These are phyloP conservation scores for Chaetura pelagica DNA, from an alignment of 2,113 vertebrate species.

Conservation along the genomic window DNA sequence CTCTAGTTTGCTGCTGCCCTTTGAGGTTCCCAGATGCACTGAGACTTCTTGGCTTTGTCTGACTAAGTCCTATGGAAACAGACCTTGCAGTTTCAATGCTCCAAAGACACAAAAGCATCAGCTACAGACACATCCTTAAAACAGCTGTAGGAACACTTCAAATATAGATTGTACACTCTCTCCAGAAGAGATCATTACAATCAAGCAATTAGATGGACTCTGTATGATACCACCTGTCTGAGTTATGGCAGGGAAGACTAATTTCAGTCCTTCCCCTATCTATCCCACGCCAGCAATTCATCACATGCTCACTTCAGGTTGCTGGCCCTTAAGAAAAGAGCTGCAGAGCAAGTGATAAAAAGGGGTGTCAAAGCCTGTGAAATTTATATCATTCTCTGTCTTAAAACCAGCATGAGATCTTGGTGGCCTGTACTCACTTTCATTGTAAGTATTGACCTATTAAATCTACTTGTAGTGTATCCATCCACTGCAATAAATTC, in stretches of 20 bases:
- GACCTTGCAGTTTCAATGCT: background rate
- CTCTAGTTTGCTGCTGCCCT: background rate
- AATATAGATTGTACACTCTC: background rate
- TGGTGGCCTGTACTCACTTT: background rate
- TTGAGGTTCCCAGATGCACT: background rate
- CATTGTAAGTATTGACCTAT: background rate
- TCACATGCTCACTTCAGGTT: background rate
- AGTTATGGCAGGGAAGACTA: background rate
- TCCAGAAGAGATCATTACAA: background rate
- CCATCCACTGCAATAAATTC: background rate
- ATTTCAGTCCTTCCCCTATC: background rate
- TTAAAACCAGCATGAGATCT: background rate
- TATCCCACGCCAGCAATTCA: background rate
- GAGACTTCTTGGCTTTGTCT: background rate
- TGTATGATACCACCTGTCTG: background rate
- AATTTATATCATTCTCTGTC: background rate
- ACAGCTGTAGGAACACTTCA: background rate
- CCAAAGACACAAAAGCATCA: background rate
- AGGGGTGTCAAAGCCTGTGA: background rate
- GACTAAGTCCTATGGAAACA: background rate
- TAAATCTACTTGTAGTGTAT: background rate
- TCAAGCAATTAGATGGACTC: background rate
- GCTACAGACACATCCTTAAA: background rate
- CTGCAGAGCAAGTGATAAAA: background rate
- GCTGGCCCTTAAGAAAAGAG: background rate